Base-by-base conservation (phyloP, 1,140 invertebrate genomes). In the Centruroides sculpturatus region DNA sequence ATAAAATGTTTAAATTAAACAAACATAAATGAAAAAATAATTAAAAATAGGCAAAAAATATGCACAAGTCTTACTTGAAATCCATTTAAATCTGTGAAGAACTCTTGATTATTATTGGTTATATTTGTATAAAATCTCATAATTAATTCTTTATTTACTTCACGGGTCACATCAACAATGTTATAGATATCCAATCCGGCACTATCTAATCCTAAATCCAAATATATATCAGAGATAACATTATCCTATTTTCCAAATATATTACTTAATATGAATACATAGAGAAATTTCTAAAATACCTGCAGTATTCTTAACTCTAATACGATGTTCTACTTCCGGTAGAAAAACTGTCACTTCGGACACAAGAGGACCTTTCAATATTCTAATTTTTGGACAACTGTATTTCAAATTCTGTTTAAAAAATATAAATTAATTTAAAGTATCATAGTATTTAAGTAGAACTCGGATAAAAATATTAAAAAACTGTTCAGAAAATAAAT, bases 81-180 rank as follows among this genome's bases (percentile, higher is more conserved):
- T 4, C 79, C 80, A 73, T 83, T 83, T 35, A 82, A 71, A 70
- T 83, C 82, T 8, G 81, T 82, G 65, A 73, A 81, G 66, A 79
- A 80, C 35, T 71, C 66, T 10, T 71, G 68, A 56, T 75, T 70
- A 13, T 69, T 66, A 67, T 74, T 76, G 34, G 74, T 64, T 4
- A 80, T 66, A 61, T 74, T 72, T 10, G 78, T 75, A 41, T 70
- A 69, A 35, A 83, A 63, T 55, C 77, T 67, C 77, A 98, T 96
- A 5, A 86, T 85, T 9, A 98, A 72, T 75, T 99, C 95, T 63
- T 86, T 83, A 75, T 98, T 95, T 55, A 80, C 79, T 35, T 83
- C 80, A 36, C 79, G 74, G 5, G 80, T 79, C 55, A 94, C 85
- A 70, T 93, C 85, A 1, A 92, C 83, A 60, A 82, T 71, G 72